Conservation (phyloP, 2,888 invertebrate genomes). For the Eristalinus aeneus region DNA sequence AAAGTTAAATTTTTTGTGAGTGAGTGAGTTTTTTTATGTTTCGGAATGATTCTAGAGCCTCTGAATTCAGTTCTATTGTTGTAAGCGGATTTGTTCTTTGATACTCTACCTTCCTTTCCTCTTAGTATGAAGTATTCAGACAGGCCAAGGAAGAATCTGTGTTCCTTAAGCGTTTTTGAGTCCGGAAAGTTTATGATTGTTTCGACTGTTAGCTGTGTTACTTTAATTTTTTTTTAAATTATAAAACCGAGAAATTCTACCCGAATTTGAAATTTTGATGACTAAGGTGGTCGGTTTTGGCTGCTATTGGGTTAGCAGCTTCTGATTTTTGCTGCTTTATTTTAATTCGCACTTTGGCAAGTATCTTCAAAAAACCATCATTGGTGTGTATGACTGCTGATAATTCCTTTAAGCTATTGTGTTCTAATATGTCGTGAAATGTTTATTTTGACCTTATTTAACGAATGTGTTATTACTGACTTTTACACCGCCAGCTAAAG, state of each 20-base stretch:
- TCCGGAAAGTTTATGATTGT: too few species aligned
- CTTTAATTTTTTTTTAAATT: not conserved
- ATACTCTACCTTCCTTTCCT: too few species aligned
- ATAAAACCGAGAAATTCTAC: too few species aligned
- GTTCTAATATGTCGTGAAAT: not conserved
- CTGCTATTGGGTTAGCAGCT: not conserved
- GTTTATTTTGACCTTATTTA: not conserved
- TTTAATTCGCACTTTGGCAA: not conserved
- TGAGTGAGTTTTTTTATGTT: too few species aligned
- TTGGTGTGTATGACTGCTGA: slow-evolving; percentile 26
- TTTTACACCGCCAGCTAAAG: not conserved
- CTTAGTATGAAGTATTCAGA: too few species aligned
- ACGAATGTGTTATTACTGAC: not conserved
- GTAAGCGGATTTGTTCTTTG: too few species aligned
- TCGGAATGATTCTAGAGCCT: too few species aligned
- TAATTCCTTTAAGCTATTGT: not conserved
- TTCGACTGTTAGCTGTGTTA: too few species aligned
- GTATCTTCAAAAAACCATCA: slow-evolving; percentile 25
- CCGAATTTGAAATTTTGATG: not conserved
- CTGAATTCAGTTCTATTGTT: too few species aligned
- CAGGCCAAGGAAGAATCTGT: too few species aligned
- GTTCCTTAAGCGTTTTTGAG: too few species aligned
- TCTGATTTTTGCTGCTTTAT: not conserved
- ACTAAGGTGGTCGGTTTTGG: not conserved
- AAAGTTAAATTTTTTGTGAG: too few species aligned